Base-by-base conservation (phyloP, 2,888 invertebrate genomes). In the Adelognathus sp. region DNA sequence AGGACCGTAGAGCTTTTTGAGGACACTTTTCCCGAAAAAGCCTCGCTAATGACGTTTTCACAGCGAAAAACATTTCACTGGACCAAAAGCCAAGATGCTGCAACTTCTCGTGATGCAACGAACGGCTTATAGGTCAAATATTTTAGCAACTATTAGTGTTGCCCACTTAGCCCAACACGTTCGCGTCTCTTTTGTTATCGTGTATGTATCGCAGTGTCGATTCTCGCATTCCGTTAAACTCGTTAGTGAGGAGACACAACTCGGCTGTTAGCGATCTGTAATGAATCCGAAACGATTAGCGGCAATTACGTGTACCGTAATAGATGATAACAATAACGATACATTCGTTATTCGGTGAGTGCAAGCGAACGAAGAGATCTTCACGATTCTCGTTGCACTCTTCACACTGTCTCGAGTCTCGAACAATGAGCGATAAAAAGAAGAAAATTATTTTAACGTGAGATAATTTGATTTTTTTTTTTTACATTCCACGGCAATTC, bases 61-160 rank as follows among this genome's bases (percentile, higher is more conserved):
- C 7, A 31, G 31, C 31, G 7, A 31, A 31, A 31, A 31, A 31
- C 4, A 5, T 31, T 5, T 14, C 24, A n/a, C 21, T 24, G 24
- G 21, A 50, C 24, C 50, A 50, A 50, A 50, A 50, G 50, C 18
- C n/a, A 29, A 29, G 54, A 27, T 29, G 29, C 27, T n/a, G 14
- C 29, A 29, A 6, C 29, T n/a, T n/a, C n/a, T 29, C 16, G 41
- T 56, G 44, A 69, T 73, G 67, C 54, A 78, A 78, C 56, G 9
- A n/a, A 44, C 33, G 33, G 50, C 74, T 82, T 87, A 82, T 89
- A 82, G 90, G 90, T 88, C 89, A 84, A 82, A 85, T 79, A 86
- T 89, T 90, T 90, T 90, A 90, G 88, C 85, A 83, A 82, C 83
- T 82, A 86, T 90, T 90, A 89, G 86, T 86, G 79, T 69, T 76